These are phyloP conservation scores for Seira musarum DNA, from an alignment of 2,888 invertebrate genomes.

Conservation along the genomic window DNA sequence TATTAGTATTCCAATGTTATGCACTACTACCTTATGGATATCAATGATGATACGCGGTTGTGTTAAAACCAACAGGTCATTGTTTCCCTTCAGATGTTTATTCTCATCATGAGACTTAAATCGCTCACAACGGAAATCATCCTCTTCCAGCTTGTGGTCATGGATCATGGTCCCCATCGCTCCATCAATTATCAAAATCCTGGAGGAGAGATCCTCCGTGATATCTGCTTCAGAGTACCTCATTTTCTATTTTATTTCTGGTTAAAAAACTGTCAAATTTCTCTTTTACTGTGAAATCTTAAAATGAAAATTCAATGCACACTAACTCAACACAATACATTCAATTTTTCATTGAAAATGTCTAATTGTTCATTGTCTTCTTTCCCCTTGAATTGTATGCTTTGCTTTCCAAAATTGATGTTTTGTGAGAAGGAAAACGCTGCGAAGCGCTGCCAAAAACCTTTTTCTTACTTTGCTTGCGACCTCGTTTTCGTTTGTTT, in stretches of 20 bases:
- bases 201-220: conserved; percentile 67
- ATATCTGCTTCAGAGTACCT: conserved; percentile 54
- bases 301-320: no score
- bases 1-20: no score
- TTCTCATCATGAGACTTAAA: conserved; percentile 72
- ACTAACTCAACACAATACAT: no score
- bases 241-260: conserved; percentile 43
- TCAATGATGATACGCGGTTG: conserved; percentile 74
- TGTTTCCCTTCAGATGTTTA: conserved; percentile 75
- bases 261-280: neutral
- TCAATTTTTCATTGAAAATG: neutral
- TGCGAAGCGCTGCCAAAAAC: no score
- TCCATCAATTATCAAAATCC: conserved; percentile 76
- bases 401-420: neutral
- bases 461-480: no score
- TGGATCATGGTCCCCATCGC: conserved; percentile 79
- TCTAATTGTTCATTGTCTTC: neutral
- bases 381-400: neutral
- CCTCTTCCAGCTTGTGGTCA: conserved; percentile 73
- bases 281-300: no score
- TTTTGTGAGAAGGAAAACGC: no score
- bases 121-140: conserved; percentile 74
- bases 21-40: conserved; percentile 75
- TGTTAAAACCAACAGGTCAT: conserved; percentile 75
- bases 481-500: no score